phyloP scores from a whole-genome alignment of 2,888 invertebrate genomes.

The Leistus spinibarbis region DNA sequence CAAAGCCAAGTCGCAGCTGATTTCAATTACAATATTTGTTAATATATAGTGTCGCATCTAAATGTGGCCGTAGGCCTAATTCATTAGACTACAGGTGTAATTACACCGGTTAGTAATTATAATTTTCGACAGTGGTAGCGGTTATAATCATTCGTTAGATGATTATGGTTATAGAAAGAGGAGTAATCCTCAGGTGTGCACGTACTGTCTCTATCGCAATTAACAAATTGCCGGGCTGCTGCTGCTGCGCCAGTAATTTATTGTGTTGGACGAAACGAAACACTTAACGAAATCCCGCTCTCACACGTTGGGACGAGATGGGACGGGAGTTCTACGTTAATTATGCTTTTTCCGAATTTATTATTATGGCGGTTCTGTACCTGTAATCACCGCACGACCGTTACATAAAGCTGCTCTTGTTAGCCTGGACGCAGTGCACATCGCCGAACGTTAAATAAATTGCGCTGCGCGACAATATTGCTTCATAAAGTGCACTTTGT shows the following conservation, averaged over 20 bases:
- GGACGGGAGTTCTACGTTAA: neutral
- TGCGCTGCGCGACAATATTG: slow-evolving; percentile 23
- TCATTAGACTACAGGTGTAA: slow-evolving; percentile 23
- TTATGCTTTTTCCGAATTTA: slow-evolving; percentile 13
- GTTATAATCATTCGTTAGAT: neutral
- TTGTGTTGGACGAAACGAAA: slow-evolving; percentile 1
- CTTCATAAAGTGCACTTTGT: slow-evolving; percentile 31
- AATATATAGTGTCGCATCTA: slow-evolving; percentile 28
- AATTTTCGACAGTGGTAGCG: slow-evolving; percentile 18
- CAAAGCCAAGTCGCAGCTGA: slow-evolving; percentile 11
- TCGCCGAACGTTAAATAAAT: slow-evolving; percentile 22
- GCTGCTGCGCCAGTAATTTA: too few species aligned
- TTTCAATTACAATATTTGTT: slow-evolving; percentile 25
- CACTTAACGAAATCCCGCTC: neutral
- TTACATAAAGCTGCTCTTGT: slow-evolving; percentile 15
- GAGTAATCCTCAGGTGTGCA: neutral
- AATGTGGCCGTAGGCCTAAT: slow-evolving; percentile 27
- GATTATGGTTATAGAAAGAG: neutral
- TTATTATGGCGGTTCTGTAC: slow-evolving; percentile 4
- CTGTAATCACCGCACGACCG: slow-evolving; percentile 15
- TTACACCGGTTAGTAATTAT: slow-evolving; percentile 33
- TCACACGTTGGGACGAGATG: neutral
- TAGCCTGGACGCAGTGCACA: neutral
- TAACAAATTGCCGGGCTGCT: slow-evolving; percentile 5
- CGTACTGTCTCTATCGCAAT: slow-evolving; percentile 7